A percentile compares a stretch with the other conserved stretches of the same genome.
These are phyloP conservation scores for Dipodomys merriami DNA, from an alignment of 2,113 vertebrate genomes.

Conservation along the genomic window DNA sequence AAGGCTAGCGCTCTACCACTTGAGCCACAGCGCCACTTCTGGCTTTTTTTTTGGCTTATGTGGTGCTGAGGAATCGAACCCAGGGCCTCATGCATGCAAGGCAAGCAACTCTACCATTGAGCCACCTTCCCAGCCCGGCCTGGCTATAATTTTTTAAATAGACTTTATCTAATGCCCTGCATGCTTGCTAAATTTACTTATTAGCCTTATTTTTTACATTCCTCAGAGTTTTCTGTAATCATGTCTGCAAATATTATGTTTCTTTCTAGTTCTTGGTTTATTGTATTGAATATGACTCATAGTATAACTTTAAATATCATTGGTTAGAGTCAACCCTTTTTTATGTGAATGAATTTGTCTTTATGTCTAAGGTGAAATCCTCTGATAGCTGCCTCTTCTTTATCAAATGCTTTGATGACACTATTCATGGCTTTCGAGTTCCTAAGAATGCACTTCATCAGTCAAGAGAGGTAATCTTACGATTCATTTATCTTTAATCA, in stretches of 20 bases:
- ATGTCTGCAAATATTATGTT: neutral
- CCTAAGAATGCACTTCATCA: conserved; percentile 89
- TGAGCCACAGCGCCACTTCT: no score
- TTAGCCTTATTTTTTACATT: neutral
- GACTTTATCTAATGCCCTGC: neutral
- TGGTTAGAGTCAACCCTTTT: neutral
- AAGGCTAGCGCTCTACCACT: no score
- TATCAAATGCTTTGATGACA: conserved; percentile 96
- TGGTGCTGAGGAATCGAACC: no score
- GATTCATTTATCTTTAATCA: neutral
- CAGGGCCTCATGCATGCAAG: no score
- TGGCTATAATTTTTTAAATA: neutral
- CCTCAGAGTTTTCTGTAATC: neutral
- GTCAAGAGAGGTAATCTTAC: conserved; percentile 90
- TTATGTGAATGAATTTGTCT: neutral
- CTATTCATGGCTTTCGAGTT: conserved; percentile 95
- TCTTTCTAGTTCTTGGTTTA: neutral
- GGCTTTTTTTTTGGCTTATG: no score
- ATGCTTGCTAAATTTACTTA: neutral
- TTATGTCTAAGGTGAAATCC: conserved; percentile 88
- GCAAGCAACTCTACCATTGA: no score
- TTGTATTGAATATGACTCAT: neutral
- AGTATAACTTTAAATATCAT: neutral
- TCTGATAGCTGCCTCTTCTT: conserved; percentile 92
- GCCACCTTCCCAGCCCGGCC: no score